Evolutionary conservation across 2,888 invertebrate species (phyloP), one percentile per base, ranked within the genome.

Genomic region (Oxytorus armatus): DNA sequence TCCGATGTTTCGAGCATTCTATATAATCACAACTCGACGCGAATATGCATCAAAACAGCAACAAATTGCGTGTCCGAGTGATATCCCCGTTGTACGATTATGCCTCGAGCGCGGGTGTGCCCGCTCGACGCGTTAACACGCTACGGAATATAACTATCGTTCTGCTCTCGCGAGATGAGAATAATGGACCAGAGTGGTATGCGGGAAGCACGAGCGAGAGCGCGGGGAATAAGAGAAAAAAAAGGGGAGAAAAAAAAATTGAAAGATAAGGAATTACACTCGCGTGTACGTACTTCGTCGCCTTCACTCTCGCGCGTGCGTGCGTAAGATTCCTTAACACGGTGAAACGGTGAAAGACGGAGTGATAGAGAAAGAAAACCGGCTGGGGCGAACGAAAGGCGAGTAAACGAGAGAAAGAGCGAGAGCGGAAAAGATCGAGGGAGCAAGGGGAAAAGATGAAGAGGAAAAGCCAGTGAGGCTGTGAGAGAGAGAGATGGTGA

Each of bases 81-180:
- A 36, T 25, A 65, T 47, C 44, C 65, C 55, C 18, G 55, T n/a
- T n/a, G n/a, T 53, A 53, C 29, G 53, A 25, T 10, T n/a, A 21
- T 11, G 83, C 80, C 83, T 51, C 74, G 72, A 83, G 82, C 84
- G 82, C 84, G 83, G 84, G 85, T 84, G 85, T 79, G 86, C 82
- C 74, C 55, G 74, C 61, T 55, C 51, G 75, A 68, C 83, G 81
- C 79, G 80, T 77, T 82, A 61, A 79, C 78, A 66, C 77, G 53
- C 53, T 65, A 68, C 51, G 21, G 51, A 14, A 33, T 53, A 47
- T 33, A 18, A 47, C 23, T 25, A 55, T 51, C 55, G 16, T 18
- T 44, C 42, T 16, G 42, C 36, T 25, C 68, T 55, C 14, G n/a
- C 47, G 36, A 57, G 65, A 57, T 75, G 57, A 66, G 57, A 66